These are phyloP conservation scores for Yponomeuta cagnagella DNA, from an alignment of 2,888 invertebrate species.

Conservation along the genomic window DNA sequence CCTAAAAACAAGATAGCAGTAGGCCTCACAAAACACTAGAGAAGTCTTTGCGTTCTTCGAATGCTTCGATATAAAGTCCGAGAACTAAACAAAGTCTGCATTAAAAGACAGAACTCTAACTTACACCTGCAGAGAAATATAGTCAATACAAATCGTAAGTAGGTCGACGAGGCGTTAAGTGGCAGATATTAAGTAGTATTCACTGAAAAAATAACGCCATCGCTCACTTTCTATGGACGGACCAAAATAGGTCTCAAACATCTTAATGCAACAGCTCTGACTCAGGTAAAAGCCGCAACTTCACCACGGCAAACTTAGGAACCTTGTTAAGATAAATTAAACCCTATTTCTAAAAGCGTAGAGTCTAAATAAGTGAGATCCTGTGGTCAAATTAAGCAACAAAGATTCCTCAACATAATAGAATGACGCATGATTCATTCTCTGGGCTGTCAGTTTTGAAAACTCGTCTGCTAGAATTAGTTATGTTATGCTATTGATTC, in stretches of 20 bases:
- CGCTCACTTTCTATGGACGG: constrained; percentile 10
- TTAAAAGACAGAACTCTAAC: neutral
- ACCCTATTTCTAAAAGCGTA: neutral
- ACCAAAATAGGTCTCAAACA: constrained; percentile 5
- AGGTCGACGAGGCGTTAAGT: neutral
- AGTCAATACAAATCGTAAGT: neutral
- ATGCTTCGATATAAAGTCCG: neutral
- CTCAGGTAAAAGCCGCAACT: constrained; percentile 33
- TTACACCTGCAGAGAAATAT: neutral
- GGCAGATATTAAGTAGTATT: constrained; percentile 11
- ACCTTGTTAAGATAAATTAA: neutral
- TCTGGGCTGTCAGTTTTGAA: constrained; percentile 33
- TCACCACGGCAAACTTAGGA: neutral
- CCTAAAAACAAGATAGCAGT: too few relatives aligned
- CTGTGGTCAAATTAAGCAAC: constrained; percentile 23
- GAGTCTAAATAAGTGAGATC: neutral
- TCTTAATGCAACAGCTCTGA: constrained; percentile 9
- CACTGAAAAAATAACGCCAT: neutral
- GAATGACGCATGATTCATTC: constrained; percentile 42
- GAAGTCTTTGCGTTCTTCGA: too few relatives aligned
- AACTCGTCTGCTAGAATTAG: constrained; percentile 24
- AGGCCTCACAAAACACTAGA: too few relatives aligned
- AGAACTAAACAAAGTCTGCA: neutral
- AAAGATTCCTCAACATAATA: constrained; percentile 32
- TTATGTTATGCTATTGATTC: neutral